phyloP scores from a whole-genome alignment of 1,140 invertebrate species.

The Diploscapter pachys region DNA sequence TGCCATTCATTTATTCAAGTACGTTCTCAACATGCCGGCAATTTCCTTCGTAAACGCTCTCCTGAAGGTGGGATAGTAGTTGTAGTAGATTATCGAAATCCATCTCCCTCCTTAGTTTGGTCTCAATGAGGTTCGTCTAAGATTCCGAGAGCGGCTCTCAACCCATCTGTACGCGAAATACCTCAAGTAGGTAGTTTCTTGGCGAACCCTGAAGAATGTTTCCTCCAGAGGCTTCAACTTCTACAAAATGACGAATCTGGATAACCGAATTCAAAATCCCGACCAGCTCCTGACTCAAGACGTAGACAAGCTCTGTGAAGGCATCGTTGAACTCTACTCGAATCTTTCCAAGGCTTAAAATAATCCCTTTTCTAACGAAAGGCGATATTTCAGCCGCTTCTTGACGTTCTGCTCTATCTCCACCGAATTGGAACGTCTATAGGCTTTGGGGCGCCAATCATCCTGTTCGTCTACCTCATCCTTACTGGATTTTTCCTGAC shows the following conservation, averaged over 20 bases:
- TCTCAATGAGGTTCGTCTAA: slow-evolving; percentile 84
- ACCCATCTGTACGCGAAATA: slow-evolving; percentile 83
- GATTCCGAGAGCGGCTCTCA: slow-evolving; percentile 82
- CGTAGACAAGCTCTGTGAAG: slow-evolving; percentile 93
- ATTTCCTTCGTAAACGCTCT: slow-evolving; percentile 83
- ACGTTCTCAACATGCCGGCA: slow-evolving; percentile 60
- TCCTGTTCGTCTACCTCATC: slow-evolving; percentile 57
- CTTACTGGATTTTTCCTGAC: slow-evolving; percentile 49
- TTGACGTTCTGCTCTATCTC: slow-evolving; percentile 90
- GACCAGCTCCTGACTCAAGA: slow-evolving; percentile 94
- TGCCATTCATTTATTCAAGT: slow-evolving; percentile 72
- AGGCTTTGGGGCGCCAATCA: slow-evolving; percentile 69
- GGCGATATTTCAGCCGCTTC: slow-evolving; percentile 68
- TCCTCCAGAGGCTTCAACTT: slow-evolving; percentile 82
- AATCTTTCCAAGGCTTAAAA: slow-evolving; percentile 81
- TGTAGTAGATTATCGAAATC: slow-evolving; percentile 25
- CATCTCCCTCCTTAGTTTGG: slow-evolving; percentile 69
- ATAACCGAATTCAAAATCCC: slow-evolving; percentile 87
- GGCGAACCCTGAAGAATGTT: background rate
- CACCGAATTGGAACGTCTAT: slow-evolving; percentile 80
- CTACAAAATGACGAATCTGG: slow-evolving; percentile 92
- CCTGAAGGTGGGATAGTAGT: slow-evolving; percentile 69
- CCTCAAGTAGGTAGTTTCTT: slow-evolving; percentile 71
- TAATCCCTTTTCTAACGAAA: background rate
- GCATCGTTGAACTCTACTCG: slow-evolving; percentile 88